phyloP scores from a whole-genome alignment of 2,113 vertebrate genomes.

The Neogobius melanostomus region DNA sequence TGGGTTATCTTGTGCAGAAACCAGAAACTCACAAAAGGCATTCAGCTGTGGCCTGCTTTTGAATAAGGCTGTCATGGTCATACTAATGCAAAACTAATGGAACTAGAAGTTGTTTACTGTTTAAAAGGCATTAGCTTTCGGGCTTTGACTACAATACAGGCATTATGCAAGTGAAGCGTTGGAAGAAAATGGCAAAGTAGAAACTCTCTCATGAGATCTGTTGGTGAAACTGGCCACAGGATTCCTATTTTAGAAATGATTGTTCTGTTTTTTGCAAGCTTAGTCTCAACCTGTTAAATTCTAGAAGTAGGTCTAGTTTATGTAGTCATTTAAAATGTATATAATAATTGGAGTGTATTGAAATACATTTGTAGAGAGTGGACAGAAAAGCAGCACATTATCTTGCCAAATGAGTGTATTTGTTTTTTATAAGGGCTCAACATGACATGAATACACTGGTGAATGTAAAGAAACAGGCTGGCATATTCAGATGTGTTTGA shows the following conservation, averaged over 20 bases:
- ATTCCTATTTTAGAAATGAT: not conserved
- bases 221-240: not conserved
- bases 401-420: too few relatives aligned
- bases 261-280: not conserved
- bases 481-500: too few relatives aligned
- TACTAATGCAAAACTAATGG: slow-evolving; percentile 14
- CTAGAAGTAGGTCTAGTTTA: not conserved
- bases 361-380: too few relatives aligned
- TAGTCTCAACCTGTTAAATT: not conserved
- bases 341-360: too few relatives aligned
- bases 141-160: not conserved
- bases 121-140: not conserved
- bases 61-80: slow-evolving; percentile 19
- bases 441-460: too few relatives aligned
- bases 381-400: too few relatives aligned
- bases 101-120: slow-evolving; percentile 12
- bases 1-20: slow-evolving; percentile 41
- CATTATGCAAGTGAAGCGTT: not conserved
- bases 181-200: not conserved
- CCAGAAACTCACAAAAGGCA: slow-evolving; percentile 22
- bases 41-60: slow-evolving; percentile 16
- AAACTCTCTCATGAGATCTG: slow-evolving; percentile 1
- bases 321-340: too few relatives aligned
- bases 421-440: too few relatives aligned
- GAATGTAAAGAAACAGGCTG: too few relatives aligned